Conservation (phyloP, 2,797 vertebrate species). For the Pseudochirops cupreus region DNA sequence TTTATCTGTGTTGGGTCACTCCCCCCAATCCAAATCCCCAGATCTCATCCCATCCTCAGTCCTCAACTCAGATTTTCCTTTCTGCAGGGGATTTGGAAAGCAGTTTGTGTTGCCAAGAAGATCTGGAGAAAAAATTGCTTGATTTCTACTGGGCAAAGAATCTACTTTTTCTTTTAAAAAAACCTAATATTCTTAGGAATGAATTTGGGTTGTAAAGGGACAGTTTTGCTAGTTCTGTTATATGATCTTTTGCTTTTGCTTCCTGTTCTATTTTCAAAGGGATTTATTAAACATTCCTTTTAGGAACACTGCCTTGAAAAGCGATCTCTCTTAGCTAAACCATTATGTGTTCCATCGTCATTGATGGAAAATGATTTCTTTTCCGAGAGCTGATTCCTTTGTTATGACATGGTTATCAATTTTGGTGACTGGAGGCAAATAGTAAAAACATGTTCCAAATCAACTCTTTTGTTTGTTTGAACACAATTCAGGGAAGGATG, state of each 20-base stretch:
- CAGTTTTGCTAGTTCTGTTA: slow-evolving; percentile 11
- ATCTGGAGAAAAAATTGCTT: background rate
- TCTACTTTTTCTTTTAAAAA: slow-evolving; percentile 11
- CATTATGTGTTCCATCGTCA: slow-evolving; percentile 10
- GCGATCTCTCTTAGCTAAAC: slow-evolving; percentile 31
- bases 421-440: background rate
- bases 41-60: accelerated
- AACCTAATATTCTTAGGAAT: slow-evolving; percentile 16
- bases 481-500: background rate
- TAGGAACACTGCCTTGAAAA: slow-evolving; percentile 29
- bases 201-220: background rate
- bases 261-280: slow-evolving; percentile 46
- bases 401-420: background rate
- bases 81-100: background rate
- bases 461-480: background rate
- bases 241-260: slow-evolving; percentile 8
- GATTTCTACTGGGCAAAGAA: background rate
- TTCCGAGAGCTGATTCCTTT: slow-evolving; percentile 23
- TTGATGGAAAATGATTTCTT: background rate
- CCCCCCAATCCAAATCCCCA: background rate
- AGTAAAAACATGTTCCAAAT: background rate
- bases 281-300: slow-evolving; percentile 55
- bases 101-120: background rate
- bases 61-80: slow-evolving; percentile 34
- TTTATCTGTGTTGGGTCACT: background rate